phyloP scores from a whole-genome alignment of 2,113 vertebrate species.

The Pavo muticus region DNA sequence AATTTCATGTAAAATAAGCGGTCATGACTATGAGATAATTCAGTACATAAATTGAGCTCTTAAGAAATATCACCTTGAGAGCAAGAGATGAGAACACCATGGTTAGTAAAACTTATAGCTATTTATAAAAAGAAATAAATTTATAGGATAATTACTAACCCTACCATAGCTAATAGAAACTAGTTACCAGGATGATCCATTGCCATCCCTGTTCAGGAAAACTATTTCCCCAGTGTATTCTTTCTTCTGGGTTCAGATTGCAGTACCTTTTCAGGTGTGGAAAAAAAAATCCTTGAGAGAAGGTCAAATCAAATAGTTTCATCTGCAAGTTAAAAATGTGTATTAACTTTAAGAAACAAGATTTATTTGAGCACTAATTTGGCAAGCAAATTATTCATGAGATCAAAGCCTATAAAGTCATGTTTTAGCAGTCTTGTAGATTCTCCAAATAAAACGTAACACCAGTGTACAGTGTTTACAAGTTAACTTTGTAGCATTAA shows the following conservation, averaged over 20 bases:
- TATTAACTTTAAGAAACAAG: neutral
- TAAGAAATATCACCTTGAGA: neutral
- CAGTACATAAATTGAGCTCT: neutral
- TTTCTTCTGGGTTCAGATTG: neutral
- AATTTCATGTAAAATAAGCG: neutral
- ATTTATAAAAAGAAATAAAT: neutral
- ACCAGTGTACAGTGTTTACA: neutral
- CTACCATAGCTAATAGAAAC: neutral
- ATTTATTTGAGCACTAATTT: neutral
- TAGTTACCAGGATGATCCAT: neutral
- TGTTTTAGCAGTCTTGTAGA: neutral
- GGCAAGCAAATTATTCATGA: neutral
- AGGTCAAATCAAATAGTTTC: neutral
- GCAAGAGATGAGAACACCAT: neutral
- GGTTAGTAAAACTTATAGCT: neutral
- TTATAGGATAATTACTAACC: neutral
- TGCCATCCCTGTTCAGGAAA: neutral
- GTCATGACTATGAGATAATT: neutral
- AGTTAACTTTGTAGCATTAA: neutral
- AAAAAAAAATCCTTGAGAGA: constrained; percentile 25
- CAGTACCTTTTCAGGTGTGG: neutral
- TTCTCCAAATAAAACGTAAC: constrained; percentile 7
- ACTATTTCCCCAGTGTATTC: neutral
- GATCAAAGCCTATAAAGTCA: neutral
- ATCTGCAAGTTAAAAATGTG: neutral